Evolutionary conservation across 2,888 invertebrate species (phyloP).

Genomic region (Drosophila formosana): DNA sequence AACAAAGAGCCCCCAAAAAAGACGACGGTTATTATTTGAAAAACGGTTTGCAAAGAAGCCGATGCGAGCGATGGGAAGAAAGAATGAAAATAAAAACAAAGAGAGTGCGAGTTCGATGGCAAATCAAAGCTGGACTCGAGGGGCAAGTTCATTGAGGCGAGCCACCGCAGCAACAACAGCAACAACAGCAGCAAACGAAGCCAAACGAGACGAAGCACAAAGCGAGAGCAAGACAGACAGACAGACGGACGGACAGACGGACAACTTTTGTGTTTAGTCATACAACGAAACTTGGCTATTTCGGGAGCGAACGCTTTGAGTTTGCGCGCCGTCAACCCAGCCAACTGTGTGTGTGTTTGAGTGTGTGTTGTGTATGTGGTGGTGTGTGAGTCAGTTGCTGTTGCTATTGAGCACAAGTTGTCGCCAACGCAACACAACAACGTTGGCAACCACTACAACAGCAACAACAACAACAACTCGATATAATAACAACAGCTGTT

Average conservation of each 20-base stretch:
- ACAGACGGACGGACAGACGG: conserved; percentile 17
- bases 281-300: conserved; percentile 68
- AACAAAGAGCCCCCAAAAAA: conserved; percentile 1
- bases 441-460: conserved; percentile 8
- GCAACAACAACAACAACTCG: conserved; percentile 11
- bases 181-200: conserved; percentile 19
- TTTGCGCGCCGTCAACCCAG: conserved; percentile 35
- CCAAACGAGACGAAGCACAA: conserved; percentile 32
- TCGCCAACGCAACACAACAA: conserved; percentile 52
- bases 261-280: conserved; percentile 63
- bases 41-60: conserved; percentile 16
- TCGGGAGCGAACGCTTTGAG: conserved; percentile 70
- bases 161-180: conserved; percentile 17
- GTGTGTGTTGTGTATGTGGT: conserved; percentile 17
- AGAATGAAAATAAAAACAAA: conserved; percentile 7
- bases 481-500: conserved; percentile 38
- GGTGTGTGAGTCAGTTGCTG: conserved; percentile 51
- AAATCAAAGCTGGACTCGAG: conserved; percentile 37
- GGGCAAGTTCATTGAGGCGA: conserved; percentile 52
- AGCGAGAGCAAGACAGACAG: conserved; percentile 13
- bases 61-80: conserved; percentile 1
- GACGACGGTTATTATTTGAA: conserved; percentile 60
- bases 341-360: conserved; percentile 17
- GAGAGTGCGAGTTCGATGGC: conserved; percentile 41
- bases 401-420: conserved; percentile 50